Base-by-base conservation (phyloP, 1,140 invertebrate species). In the Steinernema khuongi region DNA sequence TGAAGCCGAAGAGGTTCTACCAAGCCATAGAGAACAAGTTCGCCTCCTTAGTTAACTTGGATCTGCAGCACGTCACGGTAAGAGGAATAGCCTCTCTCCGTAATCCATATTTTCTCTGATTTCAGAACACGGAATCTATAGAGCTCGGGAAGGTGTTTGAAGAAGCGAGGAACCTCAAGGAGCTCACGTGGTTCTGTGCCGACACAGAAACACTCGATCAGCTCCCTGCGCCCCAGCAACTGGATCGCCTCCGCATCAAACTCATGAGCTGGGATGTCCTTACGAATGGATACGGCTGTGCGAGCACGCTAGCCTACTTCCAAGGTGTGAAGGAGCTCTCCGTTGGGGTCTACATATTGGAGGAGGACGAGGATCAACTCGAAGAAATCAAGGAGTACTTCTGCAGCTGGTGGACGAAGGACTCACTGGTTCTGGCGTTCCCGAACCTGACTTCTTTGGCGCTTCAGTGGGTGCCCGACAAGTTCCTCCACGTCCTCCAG, bases 21-120 rank as follows among this genome's bases (percentile, higher is more conserved):
- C 50, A 60, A 22, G 50, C 50, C 7, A 60, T 60, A 14, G 50
- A 60, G 19, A 11, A 11, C 22, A 11, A 26, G 50, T 60, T 60
- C 19, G 14, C 50, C 2, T 26, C 11, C 7, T 26, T 60, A 11
- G 22, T 26, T 4, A 17, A 22, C 19, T 60, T 60, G 19, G 50
- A 60, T 60, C 50, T 60, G 19, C 50, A 60, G 22, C 19, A 60
- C 50, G 50, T 60, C 26, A 17, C 50, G 50, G 50, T 60, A 60
- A 60, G 14, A n/a, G 11, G 11, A 7, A 14, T 22, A 7, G 11
- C 26, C 22, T 7, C 50, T 7, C 4, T 60, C 4, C 22, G 7
- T 2, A 14, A 60, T 7, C 19, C 26, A 4, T n/a, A 60, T 11
- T 7, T 22, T 7, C 19, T 60, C n/a, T n/a, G n/a, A n/a, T 60